Base-by-base conservation (phyloP, 1,140 invertebrate genomes). In the Phortica variegata region DNA sequence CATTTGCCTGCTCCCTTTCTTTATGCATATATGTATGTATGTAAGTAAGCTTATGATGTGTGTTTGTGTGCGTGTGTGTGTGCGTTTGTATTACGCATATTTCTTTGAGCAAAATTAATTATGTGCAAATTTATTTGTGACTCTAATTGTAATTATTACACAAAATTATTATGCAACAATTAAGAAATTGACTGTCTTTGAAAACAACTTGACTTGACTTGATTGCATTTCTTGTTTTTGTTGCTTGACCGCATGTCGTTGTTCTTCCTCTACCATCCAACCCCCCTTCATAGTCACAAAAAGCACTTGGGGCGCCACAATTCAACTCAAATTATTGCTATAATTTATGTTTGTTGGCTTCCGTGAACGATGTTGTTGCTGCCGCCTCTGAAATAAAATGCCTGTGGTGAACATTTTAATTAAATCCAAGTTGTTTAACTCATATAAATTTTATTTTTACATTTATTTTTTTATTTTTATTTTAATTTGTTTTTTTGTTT, bases 351-450 rank as follows among this genome's bases (percentile, higher is more conserved):
- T 66, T 66, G 65, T 54, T 58, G 63, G 63, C 63, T 66, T n/a
- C n/a, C n/a, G n/a, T n/a, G n/a, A n/a, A n/a, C n/a, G n/a, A n/a
- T n/a, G n/a, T n/a, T n/a, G n/a, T n/a, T n/a, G n/a, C n/a, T n/a
- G n/a, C n/a, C n/a, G n/a, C n/a, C n/a, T n/a, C 68, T 66, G 63
- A 68, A 66, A 66, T 68, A 63, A 66, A 66, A 66, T 66, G 63
- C 68, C 63, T 66, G 63, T 68, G 63, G 63, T 66, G 63, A 66
- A 66, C 63, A 66, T 66, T 66, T 66, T 66, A 66, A 66, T 66
- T 66, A 66, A 66, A 66, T 66, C 63, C 63, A 66, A 66, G 63
- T 66, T 66, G 68, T n/a, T n/a, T 29, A 7, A 6, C 6, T 29
- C 6, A 29, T 29, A 29, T 12, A 29, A 7, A 29, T 6, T 29